Evolutionary conservation across 2,888 invertebrate species (phyloP), one percentile per base, ranked within the genome.

Genomic region (Hanleya hanleyi): DNA sequence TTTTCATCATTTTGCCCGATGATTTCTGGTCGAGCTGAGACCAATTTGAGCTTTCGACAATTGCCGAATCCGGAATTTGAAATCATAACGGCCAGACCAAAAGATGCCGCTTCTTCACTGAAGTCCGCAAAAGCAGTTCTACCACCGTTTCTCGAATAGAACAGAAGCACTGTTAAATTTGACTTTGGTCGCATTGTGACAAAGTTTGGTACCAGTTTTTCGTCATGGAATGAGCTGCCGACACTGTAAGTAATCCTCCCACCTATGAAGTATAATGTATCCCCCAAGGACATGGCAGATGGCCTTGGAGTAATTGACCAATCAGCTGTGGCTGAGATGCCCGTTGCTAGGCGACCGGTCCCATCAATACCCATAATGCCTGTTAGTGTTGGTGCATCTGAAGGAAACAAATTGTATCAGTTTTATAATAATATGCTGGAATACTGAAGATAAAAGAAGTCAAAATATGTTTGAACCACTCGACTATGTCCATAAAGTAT

Each of bases 281-380:
- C 82, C 29, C 75, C 75, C 37, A 69, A 38, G 66, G 78, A 73
- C n/a, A 83, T 83, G 36, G 84, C 83, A 15, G 41, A 57, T 3
- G 80, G 78, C 51, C 81, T 82, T 26, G 84, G 83, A 2, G 81
- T 76, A 38, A 84, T 81, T 4, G 83, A 66, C 84, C 84, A 84
- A 18, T 78, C 77, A 50, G 77, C 72, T 15, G 71, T 72, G 3
- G 82, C 81, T 12, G 74, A 73, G n/a, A 74, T 15, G 50, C 69
- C 77, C 62, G 61, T 50, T 18, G 73, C 71, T 9, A 83, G 70
- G 22, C 65, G 32, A 47, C 83, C 82, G 22, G 71, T 69, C 7
- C 83, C 82, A 66, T 78, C 77, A 9, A 83, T 80, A 49, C 70
- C 79, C 41, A 77, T 75, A 9, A 83, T 75, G 6, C 81, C 81